phyloP scores from a whole-genome alignment of 2,113 vertebrate genomes.

The Motacilla tschutschensis region DNA sequence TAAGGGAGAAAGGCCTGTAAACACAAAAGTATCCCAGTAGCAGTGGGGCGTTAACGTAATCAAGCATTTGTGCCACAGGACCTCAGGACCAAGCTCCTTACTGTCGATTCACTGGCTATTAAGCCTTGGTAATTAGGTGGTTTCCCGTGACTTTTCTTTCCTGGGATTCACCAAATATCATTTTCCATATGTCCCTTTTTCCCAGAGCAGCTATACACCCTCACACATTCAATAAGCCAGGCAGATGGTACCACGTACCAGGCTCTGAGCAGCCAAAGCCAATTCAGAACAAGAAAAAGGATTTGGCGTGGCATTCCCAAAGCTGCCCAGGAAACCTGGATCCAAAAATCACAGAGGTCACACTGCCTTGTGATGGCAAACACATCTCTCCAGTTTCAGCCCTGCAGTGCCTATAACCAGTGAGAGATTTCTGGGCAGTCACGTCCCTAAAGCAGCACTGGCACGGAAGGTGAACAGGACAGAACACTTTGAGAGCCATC shows the following conservation, averaged over 20 bases:
- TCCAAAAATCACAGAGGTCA: neutral
- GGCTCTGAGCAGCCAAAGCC: conserved; percentile 8
- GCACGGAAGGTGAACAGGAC: neutral
- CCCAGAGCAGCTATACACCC: conserved; percentile 6
- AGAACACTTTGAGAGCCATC: neutral
- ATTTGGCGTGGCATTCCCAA: neutral
- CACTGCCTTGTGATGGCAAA: neutral
- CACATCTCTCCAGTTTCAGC: neutral
- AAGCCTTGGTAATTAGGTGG: conserved; percentile 49
- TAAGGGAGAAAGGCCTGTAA: conserved; percentile 64
- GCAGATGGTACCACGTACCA: conserved; percentile 20
- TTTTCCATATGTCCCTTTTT: conserved; percentile 58
- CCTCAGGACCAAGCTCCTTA: conserved; percentile 43
- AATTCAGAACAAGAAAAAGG: conserved; percentile 3
- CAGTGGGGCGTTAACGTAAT: conserved; percentile 59
- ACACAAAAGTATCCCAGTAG: conserved; percentile 71
- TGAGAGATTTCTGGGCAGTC: neutral
- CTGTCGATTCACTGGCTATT: conserved; percentile 19
- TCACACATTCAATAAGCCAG: neutral
- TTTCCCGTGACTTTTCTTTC: conserved; percentile 46
- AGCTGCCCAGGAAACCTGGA: neutral
- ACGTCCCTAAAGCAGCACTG: neutral
- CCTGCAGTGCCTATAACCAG: neutral
- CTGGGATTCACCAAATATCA: conserved; percentile 31
- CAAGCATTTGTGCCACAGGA: conserved; percentile 60